Percentiles rank a stretch among this genome's conserved stretches.
These are phyloP conservation scores for Melanocharis versteri DNA, from an alignment of 2,113 vertebrate species.

Conservation along the genomic window DNA sequence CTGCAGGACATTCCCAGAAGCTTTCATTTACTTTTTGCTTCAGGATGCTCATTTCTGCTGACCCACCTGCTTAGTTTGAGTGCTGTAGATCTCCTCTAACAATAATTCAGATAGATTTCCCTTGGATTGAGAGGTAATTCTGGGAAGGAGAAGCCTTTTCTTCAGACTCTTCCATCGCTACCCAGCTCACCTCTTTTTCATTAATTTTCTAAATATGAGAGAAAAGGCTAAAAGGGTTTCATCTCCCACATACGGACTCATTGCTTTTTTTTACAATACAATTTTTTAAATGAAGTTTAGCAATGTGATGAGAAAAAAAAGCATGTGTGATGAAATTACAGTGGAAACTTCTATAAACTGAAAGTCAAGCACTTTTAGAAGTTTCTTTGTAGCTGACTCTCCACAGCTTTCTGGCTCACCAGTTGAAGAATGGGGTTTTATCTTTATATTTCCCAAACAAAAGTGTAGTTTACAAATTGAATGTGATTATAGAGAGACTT, in stretches of 20 bases:
- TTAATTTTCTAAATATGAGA: neutral
- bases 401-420: neutral
- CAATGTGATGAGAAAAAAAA: neutral
- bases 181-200: neutral
- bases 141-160: neutral
- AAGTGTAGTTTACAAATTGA: neutral
- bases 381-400: neutral
- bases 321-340: neutral
- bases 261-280: neutral
- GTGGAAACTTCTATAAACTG: neutral
- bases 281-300: neutral
- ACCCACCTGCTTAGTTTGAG: neutral
- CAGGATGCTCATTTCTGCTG: neutral
- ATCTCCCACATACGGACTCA: neutral
- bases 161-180: neutral
- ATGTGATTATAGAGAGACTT: neutral
- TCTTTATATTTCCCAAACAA: neutral
- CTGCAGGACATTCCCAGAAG: neutral
- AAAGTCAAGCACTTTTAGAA: neutral
- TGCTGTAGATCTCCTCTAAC: neutral
- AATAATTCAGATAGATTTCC: neutral
- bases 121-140: neutral
- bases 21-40: neutral
- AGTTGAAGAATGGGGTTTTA: neutral
- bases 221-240: neutral